phyloP scores from a whole-genome alignment of 2,888 invertebrate genomes.

The Agrochola litura region DNA sequence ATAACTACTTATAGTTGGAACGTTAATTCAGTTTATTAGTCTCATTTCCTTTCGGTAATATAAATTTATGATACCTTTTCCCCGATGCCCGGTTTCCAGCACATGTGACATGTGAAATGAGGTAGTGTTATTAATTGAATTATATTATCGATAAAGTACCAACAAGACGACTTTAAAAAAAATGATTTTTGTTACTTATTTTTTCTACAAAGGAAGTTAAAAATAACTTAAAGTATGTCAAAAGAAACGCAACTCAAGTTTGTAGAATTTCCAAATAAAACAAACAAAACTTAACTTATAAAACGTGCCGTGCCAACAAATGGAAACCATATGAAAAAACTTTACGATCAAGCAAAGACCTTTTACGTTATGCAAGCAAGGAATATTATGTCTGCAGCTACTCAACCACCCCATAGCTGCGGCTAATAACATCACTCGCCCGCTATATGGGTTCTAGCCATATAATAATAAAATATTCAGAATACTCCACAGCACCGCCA shows the following conservation, averaged over 20 bases:
- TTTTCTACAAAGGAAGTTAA: not conserved
- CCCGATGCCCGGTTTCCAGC: constrained; percentile 7
- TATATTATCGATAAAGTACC: not conserved
- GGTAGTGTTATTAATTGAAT: not conserved
- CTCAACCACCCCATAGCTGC: constrained; percentile 45
- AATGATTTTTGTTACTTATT: not conserved
- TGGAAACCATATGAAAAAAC: constrained; percentile 66
- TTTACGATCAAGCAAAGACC: constrained; percentile 71
- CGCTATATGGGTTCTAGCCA: constrained; percentile 26
- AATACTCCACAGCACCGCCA: constrained; percentile 17
- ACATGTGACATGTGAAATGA: constrained; percentile 1
- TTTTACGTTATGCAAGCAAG: constrained; percentile 73
- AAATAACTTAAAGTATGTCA: not conserved
- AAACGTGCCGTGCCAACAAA: constrained; percentile 62
- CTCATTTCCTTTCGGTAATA: constrained; percentile 58
- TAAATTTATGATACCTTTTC: constrained; percentile 49
- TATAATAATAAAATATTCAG: constrained; percentile 52
- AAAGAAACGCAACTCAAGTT: constrained; percentile 14
- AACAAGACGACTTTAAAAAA: not conserved
- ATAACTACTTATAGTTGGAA: constrained; percentile 43
- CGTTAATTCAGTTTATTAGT: constrained; percentile 56
- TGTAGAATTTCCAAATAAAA: constrained; percentile 1
- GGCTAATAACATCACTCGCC: constrained; percentile 37
- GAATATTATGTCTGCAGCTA: constrained; percentile 71
- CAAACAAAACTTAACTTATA: not conserved